Conservation (phyloP, 92 coral and sea anemone genomes). For the Blastomussa wellsi region DNA sequence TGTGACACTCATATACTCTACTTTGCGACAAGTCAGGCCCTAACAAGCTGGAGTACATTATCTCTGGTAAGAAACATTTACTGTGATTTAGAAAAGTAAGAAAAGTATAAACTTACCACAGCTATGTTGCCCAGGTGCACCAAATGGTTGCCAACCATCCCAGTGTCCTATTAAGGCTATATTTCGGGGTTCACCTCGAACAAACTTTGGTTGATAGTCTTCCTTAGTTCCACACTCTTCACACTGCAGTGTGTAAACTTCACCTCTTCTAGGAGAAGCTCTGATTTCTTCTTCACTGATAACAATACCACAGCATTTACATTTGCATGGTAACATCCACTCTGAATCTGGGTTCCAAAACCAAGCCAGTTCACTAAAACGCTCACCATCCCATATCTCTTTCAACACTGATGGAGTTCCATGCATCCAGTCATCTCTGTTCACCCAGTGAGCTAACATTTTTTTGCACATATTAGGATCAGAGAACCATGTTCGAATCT, state of each 20-base stretch:
- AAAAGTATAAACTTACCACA: conserved; percentile 49
- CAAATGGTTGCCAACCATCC: too few species aligned
- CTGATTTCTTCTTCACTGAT: conserved; percentile 24
- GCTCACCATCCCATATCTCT: conserved; percentile 27
- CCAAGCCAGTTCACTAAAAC: conserved; percentile 32
- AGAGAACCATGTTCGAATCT: conserved; percentile 59
- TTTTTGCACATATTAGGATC: conserved; percentile 45
- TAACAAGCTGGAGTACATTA: too few species aligned
- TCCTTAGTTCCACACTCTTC: conserved; percentile 25
- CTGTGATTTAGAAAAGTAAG: too few species aligned
- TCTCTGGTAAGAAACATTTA: conserved; percentile 48
- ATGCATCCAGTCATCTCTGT: conserved; percentile 35
- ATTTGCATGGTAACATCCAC: conserved; percentile 21
- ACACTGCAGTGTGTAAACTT: conserved; percentile 22
- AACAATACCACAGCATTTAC: conserved; percentile 21
- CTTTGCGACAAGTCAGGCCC: too few species aligned
- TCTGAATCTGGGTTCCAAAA: conserved; percentile 27
- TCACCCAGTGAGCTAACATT: conserved; percentile 69
- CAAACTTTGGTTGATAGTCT: too few species aligned
- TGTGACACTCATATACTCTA: too few species aligned
- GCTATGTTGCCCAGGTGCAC: conserved; percentile 24
- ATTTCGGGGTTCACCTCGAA: too few species aligned
- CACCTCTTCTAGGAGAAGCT: conserved; percentile 16
- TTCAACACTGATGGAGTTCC: conserved; percentile 20
- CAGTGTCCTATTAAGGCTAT: too few species aligned